phyloP scores from a whole-genome alignment of 1,140 invertebrate genomes.

The Drosophila melanica region DNA sequence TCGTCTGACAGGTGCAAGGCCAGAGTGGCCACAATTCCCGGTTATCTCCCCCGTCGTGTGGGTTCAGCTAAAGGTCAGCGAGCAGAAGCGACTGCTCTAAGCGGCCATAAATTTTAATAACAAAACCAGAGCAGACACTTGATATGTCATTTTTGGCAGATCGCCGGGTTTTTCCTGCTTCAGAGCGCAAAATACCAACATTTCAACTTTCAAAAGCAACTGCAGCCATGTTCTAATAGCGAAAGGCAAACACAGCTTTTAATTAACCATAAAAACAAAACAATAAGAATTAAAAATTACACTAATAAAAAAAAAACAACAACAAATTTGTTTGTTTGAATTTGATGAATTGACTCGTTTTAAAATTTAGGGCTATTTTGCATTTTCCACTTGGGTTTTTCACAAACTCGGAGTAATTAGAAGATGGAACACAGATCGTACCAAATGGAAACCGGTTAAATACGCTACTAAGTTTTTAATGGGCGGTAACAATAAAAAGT shows the following conservation, averaged over 20 bases:
- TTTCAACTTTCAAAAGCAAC: slow-evolving; percentile 68
- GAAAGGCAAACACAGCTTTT: slow-evolving; percentile 37
- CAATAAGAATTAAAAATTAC: not conserved
- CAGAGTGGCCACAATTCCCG: slow-evolving; percentile 14
- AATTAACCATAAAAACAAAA: slow-evolving; percentile 46
- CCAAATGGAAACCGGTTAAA: slow-evolving; percentile 50
- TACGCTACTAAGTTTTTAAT: slow-evolving; percentile 42
- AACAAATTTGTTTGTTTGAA: slow-evolving; percentile 22
- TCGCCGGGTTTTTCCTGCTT: slow-evolving; percentile 59
- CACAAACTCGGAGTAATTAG: slow-evolving; percentile 25
- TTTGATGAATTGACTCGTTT: slow-evolving; percentile 69
- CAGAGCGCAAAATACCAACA: slow-evolving; percentile 57
- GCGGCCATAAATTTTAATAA: slow-evolving; percentile 62
- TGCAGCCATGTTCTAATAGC: slow-evolving; percentile 36
- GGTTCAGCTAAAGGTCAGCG: slow-evolving; percentile 40
- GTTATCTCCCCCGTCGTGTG: not conserved
- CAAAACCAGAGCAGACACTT: slow-evolving; percentile 41
- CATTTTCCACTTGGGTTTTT: slow-evolving; percentile 61
- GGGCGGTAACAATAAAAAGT: slow-evolving; percentile 30
- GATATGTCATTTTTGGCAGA: slow-evolving; percentile 48
- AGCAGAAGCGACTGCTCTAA: slow-evolving; percentile 23
- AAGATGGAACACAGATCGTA: slow-evolving; percentile 36
- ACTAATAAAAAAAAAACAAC: slow-evolving; percentile 1
- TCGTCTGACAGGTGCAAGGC: slow-evolving; percentile 37
- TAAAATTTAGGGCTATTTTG: slow-evolving; percentile 66